Percentiles rank a stretch among this genome's conserved stretches.
Evolutionary conservation across 2,888 invertebrate species (phyloP).

Genomic region (Rhorus exstirpatorius): DNA sequence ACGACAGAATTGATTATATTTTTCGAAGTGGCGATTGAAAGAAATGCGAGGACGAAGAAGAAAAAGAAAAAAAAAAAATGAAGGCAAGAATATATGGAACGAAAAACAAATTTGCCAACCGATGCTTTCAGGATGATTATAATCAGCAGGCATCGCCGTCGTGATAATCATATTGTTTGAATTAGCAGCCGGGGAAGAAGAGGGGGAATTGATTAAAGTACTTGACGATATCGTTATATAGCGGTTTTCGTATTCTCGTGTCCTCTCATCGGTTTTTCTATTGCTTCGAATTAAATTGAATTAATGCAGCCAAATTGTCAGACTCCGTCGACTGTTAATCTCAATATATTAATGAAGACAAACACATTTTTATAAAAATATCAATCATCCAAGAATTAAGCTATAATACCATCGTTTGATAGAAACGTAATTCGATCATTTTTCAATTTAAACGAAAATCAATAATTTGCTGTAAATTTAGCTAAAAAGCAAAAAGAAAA

Average conservation of each 20-base stretch:
- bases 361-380: not conserved
- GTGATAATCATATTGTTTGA: constrained; percentile 37
- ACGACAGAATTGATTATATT: constrained; percentile 25
- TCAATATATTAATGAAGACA: not conserved
- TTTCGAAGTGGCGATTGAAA: not conserved
- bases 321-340: not conserved
- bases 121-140: constrained; percentile 50
- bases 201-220: constrained; percentile 50
- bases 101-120: not conserved
- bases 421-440: too few species aligned
- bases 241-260: constrained; percentile 8
- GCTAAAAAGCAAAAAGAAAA: too few species aligned
- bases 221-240: constrained; percentile 26
- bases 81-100: not conserved
- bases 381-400: too few species aligned
- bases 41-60: not conserved
- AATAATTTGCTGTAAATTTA: too few species aligned
- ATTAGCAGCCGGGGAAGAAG: constrained; percentile 7
- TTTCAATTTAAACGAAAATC: too few species aligned
- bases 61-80: too few species aligned
- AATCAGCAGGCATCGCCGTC: constrained; percentile 26
- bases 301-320: constrained; percentile 12
- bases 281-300: constrained; percentile 29
- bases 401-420: too few species aligned
- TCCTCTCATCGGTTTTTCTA: constrained; percentile 20